These are phyloP conservation scores for Hyppa rectilinea DNA, from an alignment of 2,888 invertebrate species.

Conservation along the genomic window DNA sequence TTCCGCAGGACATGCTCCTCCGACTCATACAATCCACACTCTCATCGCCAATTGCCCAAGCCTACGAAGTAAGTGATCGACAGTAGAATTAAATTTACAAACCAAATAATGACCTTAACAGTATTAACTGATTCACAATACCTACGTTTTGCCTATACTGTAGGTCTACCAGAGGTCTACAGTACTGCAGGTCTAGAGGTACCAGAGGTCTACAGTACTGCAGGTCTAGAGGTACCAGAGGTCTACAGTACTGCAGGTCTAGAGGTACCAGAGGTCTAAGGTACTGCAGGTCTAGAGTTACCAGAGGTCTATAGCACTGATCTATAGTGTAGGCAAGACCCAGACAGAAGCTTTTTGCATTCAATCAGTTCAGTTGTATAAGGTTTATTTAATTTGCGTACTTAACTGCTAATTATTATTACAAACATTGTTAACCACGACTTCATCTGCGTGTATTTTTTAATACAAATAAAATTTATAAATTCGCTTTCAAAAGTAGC, in stretches of 20 bases:
- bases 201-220: no score
- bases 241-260: no score
- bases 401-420: no score
- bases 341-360: no score
- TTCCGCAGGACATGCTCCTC: slow-evolving; percentile 60
- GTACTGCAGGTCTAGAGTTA: no score
- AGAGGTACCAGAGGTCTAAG: no score
- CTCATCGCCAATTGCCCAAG: slow-evolving; percentile 91
- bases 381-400: no score
- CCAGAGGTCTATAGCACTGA: no score
- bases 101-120: not conserved
- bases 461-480: not conserved
- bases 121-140: not conserved
- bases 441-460: not conserved
- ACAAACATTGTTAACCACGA: not conserved
- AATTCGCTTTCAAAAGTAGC: not conserved
- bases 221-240: no score
- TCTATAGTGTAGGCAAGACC: no score
- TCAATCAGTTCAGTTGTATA: not conserved
- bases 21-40: slow-evolving; percentile 92
- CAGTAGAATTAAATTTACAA: slow-evolving; percentile 79
- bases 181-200: no score
- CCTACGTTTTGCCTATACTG: not conserved
- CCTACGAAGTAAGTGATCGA: slow-evolving; percentile 92
- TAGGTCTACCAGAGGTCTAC: no score